Evolutionary conservation across 2,113 vertebrate genomes (phyloP).

Genomic region (Struthidea cinerea): DNA sequence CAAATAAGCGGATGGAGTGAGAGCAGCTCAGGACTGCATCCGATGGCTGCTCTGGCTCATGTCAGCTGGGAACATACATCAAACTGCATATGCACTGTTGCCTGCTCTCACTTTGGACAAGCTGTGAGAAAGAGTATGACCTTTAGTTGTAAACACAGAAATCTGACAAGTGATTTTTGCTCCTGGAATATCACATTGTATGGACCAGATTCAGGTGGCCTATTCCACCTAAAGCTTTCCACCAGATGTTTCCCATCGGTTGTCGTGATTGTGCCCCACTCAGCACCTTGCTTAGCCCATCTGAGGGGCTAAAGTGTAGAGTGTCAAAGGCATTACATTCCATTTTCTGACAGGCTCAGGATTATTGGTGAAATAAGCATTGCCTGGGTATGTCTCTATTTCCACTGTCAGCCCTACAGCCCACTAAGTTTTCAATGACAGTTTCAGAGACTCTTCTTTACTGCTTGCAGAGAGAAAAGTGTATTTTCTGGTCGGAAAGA

Average conservation of each 20-base stretch:
- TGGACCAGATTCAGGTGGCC: neutral
- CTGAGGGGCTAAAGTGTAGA: neutral
- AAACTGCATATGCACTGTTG: neutral
- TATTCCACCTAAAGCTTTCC: neutral
- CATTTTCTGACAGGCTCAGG: neutral
- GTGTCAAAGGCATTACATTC: neutral
- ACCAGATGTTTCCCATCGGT: neutral
- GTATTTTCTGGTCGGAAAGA: neutral
- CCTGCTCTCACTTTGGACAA: slow-evolving; percentile 6
- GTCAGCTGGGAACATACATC: neutral
- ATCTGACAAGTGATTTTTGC: neutral
- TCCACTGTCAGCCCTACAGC: neutral
- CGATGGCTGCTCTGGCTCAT: neutral
- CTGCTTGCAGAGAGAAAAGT: neutral
- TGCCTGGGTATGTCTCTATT: neutral
- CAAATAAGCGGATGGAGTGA: neutral
- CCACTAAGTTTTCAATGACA: neutral
- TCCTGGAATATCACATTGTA: neutral
- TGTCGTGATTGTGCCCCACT: neutral
- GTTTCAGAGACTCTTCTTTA: neutral
- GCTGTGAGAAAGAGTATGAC: neutral
- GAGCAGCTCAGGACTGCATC: neutral
- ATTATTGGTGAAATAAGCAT: neutral
- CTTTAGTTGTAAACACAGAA: slow-evolving; percentile 33
- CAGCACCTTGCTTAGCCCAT: neutral